These are phyloP conservation scores for Catostomus latipinnis DNA, from an alignment of 2,797 vertebrate genomes.

Conservation along the genomic window DNA sequence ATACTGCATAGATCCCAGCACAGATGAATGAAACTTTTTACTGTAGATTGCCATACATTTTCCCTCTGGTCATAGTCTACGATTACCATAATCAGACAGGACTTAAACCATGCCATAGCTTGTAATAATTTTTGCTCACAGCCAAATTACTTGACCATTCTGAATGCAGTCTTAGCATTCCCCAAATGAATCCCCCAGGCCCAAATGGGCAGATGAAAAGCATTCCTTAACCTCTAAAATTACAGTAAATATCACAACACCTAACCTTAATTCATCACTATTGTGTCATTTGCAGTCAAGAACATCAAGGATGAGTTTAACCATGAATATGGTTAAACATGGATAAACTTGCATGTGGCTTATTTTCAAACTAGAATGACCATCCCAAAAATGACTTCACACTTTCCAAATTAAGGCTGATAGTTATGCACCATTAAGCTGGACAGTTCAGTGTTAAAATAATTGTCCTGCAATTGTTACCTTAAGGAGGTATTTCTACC, in stretches of 20 bases:
- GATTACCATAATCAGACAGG: slow-evolving; percentile 52
- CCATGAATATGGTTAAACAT: slow-evolving; percentile 2
- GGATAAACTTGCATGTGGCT: slow-evolving; percentile 14
- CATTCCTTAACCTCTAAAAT: slow-evolving; percentile 56
- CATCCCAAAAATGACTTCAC: slow-evolving; percentile 19
- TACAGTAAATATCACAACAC: slow-evolving; percentile 59
- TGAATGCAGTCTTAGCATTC: slow-evolving; percentile 42
- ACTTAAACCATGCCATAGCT: slow-evolving; percentile 37
- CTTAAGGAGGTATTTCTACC: no score
- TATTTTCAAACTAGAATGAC: slow-evolving; percentile 24
- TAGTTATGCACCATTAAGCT: background rate
- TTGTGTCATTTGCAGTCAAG: slow-evolving; percentile 49
- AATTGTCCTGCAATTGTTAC: no score
- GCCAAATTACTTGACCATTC: slow-evolving; percentile 56
- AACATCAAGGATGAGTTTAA: slow-evolving; percentile 46
- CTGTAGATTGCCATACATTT: slow-evolving; percentile 34
- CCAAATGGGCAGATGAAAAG: slow-evolving; percentile 64
- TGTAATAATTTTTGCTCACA: slow-evolving; percentile 70
- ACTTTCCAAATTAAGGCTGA: slow-evolving; percentile 2
- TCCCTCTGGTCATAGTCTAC: slow-evolving; percentile 31
- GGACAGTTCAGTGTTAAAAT: no score
- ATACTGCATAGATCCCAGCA: background rate
- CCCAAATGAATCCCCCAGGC: slow-evolving; percentile 57
- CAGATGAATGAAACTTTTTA: slow-evolving; percentile 30
- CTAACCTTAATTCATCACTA: slow-evolving; percentile 52